Evolutionary conservation across 2,113 vertebrate species (phyloP).

Genomic region (Loxodonta africana): DNA sequence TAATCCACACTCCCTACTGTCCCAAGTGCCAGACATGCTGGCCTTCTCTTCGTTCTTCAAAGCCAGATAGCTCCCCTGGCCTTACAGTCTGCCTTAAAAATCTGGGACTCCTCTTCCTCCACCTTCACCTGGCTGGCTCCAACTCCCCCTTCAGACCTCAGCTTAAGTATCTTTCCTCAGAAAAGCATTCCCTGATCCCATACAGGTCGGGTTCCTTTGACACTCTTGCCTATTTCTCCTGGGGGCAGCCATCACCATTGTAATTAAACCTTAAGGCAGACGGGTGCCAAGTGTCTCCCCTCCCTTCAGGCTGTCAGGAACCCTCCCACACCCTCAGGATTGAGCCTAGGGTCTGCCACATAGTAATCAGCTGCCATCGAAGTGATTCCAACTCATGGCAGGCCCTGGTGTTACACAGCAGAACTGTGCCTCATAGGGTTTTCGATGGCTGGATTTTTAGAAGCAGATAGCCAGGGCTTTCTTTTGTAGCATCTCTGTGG

Average conservation of each 20-base stretch:
- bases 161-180: background rate
- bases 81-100: background rate
- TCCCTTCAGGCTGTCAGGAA: background rate
- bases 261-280: background rate
- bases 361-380: background rate
- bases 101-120: background rate
- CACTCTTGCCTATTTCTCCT: background rate
- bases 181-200: background rate
- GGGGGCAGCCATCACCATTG: background rate
- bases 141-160: background rate
- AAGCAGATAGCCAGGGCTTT: background rate
- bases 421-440: background rate
- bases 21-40: background rate
- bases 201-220: background rate
- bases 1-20: rapidly evolving
- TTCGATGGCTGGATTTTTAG: background rate
- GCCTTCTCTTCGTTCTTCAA: background rate
- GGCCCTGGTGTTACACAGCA: background rate
- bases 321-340: background rate
- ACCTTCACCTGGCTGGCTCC: background rate
- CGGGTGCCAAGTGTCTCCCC: background rate
- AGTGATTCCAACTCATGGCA: background rate
- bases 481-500: background rate
- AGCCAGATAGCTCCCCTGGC: background rate
- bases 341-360: background rate